These are phyloP conservation scores for Montipora sp. DNA, from an alignment of 64 coral and sea anemone species.

Conservation along the genomic window DNA sequence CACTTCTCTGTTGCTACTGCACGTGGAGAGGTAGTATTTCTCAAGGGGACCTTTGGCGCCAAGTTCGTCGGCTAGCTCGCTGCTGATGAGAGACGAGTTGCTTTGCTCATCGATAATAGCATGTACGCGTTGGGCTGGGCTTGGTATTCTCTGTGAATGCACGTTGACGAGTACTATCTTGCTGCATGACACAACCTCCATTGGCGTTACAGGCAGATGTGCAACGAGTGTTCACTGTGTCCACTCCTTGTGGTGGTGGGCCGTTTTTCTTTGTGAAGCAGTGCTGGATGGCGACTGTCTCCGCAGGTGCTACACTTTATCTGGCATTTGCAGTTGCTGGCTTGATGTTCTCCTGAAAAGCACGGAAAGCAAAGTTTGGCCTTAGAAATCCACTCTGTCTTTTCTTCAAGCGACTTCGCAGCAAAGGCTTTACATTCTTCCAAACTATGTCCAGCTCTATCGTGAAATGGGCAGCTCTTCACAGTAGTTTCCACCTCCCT, in stretches of 20 bases:
- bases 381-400: background rate
- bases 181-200: background rate
- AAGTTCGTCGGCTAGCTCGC: background rate
- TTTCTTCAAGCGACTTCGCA: background rate
- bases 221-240: background rate
- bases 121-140: background rate
- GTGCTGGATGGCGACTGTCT: background rate
- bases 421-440: constrained; percentile 3
- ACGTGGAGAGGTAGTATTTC: background rate
- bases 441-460: background rate
- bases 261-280: constrained; percentile 3
- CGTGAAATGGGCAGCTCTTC: background rate
- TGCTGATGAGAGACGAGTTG: background rate
- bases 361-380: background rate
- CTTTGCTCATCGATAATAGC: background rate
- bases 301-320: background rate
- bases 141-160: background rate
- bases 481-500: background rate
- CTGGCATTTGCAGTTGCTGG: background rate
- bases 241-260: background rate
- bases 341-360: background rate
- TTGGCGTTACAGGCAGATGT: background rate
- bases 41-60: background rate
- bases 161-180: constrained; percentile 8
- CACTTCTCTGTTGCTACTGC: background rate